Evolutionary conservation across 2,888 invertebrate species (phyloP), one percentile per base, ranked within the genome.

Genomic region (Philereme vetulata): DNA sequence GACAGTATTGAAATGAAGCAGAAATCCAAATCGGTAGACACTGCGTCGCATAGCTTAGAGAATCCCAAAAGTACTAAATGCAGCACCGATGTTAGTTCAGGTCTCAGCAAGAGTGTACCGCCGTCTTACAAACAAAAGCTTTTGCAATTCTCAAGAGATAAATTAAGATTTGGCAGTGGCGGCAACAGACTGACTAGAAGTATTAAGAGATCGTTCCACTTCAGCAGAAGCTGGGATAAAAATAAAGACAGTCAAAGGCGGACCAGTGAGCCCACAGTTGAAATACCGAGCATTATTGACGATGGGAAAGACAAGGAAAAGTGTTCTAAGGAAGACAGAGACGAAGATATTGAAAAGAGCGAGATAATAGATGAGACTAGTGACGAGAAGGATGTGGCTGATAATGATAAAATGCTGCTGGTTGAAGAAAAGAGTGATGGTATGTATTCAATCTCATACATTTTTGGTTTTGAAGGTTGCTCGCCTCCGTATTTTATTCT

Each of bases 111-210:
- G 72, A 93, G 93, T 75, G 93, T 93, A 0, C 93, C 93, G 3
- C 92, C 92, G 0, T 92, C 92, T 3, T 93, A 92, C 60, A 93
- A 91, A 62, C 92, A 93, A 65, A 93, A 93, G 69, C 66, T 93
- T 57, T 65, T 93, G 43, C 92, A 93, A 64, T 93, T 93, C 70
- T 93, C 93, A 1, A 84, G 87, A 66, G 92, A 92, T 51, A 92
- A 92, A 71, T 75, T 93, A 1, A 80, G 90, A 58, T 91, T 92
- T 74, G 92, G 85, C 0, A 92, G 92, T 66, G 89, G 90, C 1
- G 86, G 92, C 0, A 93, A 92, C 50, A 87, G 81, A 71, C 70
- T 93, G 44, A 93, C 92, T 0, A 85, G 90, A 69, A 93, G 92
- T 63, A 88, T 93, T 35, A 93, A 93, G 63, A 81, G 92, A 70